Evolutionary conservation across 2,888 invertebrate genomes (phyloP).

Genomic region (Polyommatus icarus): DNA sequence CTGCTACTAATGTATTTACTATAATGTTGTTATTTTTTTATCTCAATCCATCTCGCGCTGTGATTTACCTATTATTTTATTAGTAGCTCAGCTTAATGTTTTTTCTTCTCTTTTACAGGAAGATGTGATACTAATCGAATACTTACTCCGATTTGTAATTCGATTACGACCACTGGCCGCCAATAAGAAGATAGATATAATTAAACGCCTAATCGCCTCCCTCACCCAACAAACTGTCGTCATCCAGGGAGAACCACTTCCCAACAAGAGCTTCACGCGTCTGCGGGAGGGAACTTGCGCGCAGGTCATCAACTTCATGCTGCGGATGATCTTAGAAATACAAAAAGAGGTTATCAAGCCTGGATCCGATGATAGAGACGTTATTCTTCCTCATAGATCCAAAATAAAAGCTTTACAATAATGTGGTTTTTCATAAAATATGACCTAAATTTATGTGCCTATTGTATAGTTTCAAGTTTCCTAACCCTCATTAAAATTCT

Average conservation of each 20-base stretch:
- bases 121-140: conserved; percentile 85
- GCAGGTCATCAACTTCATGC: conserved; percentile 77
- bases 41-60: too few species aligned
- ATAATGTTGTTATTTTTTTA: too few species aligned
- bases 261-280: conserved; percentile 69
- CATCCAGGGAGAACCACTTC: conserved; percentile 60
- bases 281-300: conserved; percentile 80
- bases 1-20: too few species aligned
- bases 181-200: conserved; percentile 80
- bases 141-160: conserved; percentile 84
- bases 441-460: conserved; percentile 9
- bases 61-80: too few species aligned
- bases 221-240: conserved; percentile 83
- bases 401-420: conserved; percentile 75
- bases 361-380: conserved; percentile 64
- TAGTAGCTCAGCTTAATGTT: neutral
- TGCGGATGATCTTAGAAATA: conserved; percentile 71
- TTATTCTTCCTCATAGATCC: conserved; percentile 58
- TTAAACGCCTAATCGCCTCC: conserved; percentile 83
- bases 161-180: conserved; percentile 83
- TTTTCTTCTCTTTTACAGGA: conserved; percentile 70
- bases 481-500: too few species aligned
- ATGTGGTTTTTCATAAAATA: conserved; percentile 38
- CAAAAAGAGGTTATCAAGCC: conserved; percentile 72
- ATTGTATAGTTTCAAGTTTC: neutral